Evolutionary conservation across 2,113 vertebrate species (phyloP).

Genomic region (Furnarius figulus): DNA sequence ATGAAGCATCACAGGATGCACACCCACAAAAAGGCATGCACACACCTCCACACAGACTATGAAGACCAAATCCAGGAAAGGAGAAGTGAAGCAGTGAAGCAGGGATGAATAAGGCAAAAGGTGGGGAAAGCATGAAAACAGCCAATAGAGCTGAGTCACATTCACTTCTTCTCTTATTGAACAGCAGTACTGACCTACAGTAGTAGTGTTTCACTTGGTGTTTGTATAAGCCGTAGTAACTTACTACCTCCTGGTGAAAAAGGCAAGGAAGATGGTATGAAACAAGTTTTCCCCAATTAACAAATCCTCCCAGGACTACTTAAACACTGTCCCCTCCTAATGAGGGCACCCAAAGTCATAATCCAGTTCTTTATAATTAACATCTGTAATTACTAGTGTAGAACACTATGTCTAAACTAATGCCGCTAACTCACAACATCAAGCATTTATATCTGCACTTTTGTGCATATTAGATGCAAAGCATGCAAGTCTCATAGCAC

Average conservation of each 20-base stretch:
- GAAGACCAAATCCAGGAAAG: background rate
- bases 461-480: background rate
- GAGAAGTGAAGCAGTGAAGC: background rate
- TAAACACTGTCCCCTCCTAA: slow-evolving; percentile 15
- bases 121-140: background rate
- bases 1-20: background rate
- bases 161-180: background rate
- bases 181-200: background rate
- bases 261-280: background rate
- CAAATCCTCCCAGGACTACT: slow-evolving; percentile 23
- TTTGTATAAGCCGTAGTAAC: slow-evolving; percentile 9
- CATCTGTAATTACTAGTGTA: background rate
- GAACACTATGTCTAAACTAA: background rate
- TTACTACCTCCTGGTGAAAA: background rate
- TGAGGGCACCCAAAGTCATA: slow-evolving; percentile 34
- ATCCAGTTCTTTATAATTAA: slow-evolving; percentile 29
- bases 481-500: background rate
- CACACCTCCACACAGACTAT: background rate
- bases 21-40: background rate
- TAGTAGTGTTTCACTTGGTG: background rate
- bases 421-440: background rate
- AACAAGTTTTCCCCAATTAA: slow-evolving; percentile 34
- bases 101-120: background rate
- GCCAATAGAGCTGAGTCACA: background rate
- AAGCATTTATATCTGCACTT: background rate